Evolutionary conservation across 2,113 vertebrate genomes (phyloP).

Genomic region (Erythrolamprus reginae): DNA sequence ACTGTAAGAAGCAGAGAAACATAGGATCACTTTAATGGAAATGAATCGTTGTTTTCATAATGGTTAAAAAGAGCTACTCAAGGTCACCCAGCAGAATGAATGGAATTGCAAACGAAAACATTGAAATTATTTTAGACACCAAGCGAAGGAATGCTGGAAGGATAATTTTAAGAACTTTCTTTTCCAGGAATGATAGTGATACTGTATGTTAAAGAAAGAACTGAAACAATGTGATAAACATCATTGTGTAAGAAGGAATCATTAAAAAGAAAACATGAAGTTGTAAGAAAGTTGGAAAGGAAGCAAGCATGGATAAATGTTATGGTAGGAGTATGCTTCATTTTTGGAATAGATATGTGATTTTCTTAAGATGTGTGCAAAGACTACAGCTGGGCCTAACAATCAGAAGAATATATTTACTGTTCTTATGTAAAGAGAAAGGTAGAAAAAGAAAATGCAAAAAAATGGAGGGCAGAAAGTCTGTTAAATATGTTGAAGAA

Average conservation of each 20-base stretch:
- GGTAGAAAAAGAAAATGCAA: not conserved
- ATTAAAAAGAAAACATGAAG: not conserved
- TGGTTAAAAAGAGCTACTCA: not conserved
- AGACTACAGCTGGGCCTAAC: not conserved
- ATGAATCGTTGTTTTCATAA: not conserved
- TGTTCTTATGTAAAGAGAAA: not conserved
- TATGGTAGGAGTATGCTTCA: not conserved
- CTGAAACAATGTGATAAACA: not conserved
- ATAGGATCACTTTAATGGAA: not conserved
- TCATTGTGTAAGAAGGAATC: not conserved
- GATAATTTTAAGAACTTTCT: not conserved
- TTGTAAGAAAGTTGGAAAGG: not conserved
- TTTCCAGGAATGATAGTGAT: not conserved
- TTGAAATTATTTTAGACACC: not conserved
- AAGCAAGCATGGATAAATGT: not conserved
- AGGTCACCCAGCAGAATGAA: not conserved
- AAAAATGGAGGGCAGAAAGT: not conserved
- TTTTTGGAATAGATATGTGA: not conserved
- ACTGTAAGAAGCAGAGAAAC: not conserved
- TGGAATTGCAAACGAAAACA: not conserved
- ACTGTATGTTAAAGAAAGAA: not conserved
- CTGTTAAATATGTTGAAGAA: not conserved
- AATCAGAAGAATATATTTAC: not conserved
- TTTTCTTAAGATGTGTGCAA: not conserved
- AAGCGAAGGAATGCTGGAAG: not conserved